Percentiles rank a stretch among this genome's conserved stretches.
These are phyloP conservation scores for Pristionchus mayeri DNA, from an alignment of 2,888 invertebrate species.

Conservation along the genomic window DNA sequence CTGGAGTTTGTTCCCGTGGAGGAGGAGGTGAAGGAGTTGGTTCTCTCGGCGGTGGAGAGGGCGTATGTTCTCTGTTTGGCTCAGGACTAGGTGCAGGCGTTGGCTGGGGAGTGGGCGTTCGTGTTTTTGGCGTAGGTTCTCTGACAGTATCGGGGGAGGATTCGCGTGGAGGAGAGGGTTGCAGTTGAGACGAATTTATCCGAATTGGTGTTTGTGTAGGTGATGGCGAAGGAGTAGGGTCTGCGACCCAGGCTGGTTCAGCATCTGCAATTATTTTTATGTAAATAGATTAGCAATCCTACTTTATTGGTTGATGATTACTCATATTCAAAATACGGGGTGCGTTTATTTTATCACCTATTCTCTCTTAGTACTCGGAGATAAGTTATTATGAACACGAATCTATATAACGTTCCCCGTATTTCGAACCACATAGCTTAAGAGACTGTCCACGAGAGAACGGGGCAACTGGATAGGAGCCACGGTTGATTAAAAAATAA, in stretches of 20 bases:
- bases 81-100: constrained; percentile 49
- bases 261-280: constrained; percentile 53
- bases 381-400: too few species aligned
- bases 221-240: constrained; percentile 67
- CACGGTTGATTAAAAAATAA: too few species aligned
- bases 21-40: constrained; percentile 6
- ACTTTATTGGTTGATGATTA: too few species aligned
- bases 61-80: constrained; percentile 32
- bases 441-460: too few species aligned
- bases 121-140: background rate
- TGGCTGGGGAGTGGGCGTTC: constrained; percentile 51
- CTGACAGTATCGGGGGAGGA: background rate
- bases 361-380: too few species aligned
- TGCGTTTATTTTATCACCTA: too few species aligned
- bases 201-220: constrained; percentile 48
- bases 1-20: constrained; percentile 50
- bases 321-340: background rate
- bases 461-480: too few species aligned
- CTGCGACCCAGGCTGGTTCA: constrained; percentile 63
- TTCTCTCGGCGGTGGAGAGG: background rate
- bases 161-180: constrained; percentile 21
- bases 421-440: too few species aligned
- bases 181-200: background rate
- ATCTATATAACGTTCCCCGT: too few species aligned
- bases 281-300: too few species aligned